Base-by-base conservation (phyloP, 2,797 vertebrate genomes). In the Acrossocheilus wenchowensis region DNA sequence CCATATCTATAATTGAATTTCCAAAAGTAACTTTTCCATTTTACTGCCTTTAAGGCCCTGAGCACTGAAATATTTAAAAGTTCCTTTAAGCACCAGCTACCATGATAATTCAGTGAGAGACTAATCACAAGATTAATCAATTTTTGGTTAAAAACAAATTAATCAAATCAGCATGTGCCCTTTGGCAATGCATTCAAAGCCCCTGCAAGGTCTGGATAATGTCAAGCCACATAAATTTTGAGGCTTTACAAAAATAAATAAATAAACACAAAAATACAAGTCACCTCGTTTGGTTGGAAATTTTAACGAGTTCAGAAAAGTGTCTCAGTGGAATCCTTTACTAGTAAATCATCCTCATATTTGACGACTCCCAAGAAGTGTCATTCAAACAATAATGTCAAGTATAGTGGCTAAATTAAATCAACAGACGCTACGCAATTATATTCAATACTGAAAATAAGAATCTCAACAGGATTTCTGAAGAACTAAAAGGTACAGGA, bases 141-240 rank as follows among this genome's bases (percentile, higher is more conserved):
- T 81, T 69, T 57, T 39, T 21, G 57, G 83, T 77, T 64, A 57
- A 88, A 86, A 69, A 78, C 81, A 88, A 86, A 83, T 86, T 26
- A 89, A 89, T 89, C 81, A 84, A 41, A 86, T 78, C 77, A 81
- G 83, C 79, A 81, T 86, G 71, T 82, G 77, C 66, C 88, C 86
- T 88, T 88, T 79, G 73, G 64, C 75, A 82, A 86, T 50, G 64
- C 34, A 83, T 88, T 81, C 45, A 68, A 78, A 69, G 60, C 34
- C 75, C 73, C 41, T 78, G 62, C 71, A 81, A 78, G 2, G 62
- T 89, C 85, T 66, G 68, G 81, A 81, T 78, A 82, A 85, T 85
- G 34, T 81, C 45, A 78, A 66, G 43, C 8, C 39, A 69, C 68
- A 43, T 36, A 64, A 81, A 64, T 81, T 66, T 57, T n/a, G n/a